These are phyloP conservation scores for Oreortyx pictus DNA, from an alignment of 2,797 vertebrate species.

Conservation along the genomic window DNA sequence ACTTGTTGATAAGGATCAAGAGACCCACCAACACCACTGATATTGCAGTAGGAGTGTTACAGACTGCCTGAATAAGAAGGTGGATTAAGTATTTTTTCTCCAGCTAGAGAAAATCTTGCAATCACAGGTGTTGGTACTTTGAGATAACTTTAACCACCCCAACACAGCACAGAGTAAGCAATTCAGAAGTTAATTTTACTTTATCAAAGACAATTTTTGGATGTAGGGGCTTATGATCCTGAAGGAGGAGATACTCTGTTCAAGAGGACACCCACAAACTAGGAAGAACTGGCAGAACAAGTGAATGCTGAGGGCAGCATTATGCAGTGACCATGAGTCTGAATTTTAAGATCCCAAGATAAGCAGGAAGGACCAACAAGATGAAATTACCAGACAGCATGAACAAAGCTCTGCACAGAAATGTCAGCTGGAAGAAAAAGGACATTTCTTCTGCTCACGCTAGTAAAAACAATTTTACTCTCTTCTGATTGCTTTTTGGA, in stretches of 20 bases:
- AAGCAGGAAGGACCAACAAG: slow-evolving; percentile 5
- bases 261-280: not conserved
- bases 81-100: not conserved
- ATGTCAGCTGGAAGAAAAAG: slow-evolving; percentile 43
- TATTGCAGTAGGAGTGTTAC: not conserved
- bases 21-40: not conserved
- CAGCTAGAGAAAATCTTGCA: not conserved
- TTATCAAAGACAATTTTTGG: not conserved
- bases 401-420: slow-evolving; percentile 32
- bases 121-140: not conserved
- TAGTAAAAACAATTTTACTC: slow-evolving; percentile 31
- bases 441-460: slow-evolving; percentile 9
- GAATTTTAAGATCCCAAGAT: not conserved
- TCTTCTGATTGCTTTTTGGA: slow-evolving; percentile 32
- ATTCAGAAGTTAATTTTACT: not conserved
- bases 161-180: not conserved
- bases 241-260: not conserved
- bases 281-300: not conserved
- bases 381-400: not conserved
- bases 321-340: not conserved
- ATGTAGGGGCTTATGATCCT: not conserved
- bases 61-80: not conserved
- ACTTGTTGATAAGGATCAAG: not conserved
- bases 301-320: not conserved
- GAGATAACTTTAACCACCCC: not conserved